Evolutionary conservation across 2,888 invertebrate genomes (phyloP).

Genomic region (Volucella zonaria): DNA sequence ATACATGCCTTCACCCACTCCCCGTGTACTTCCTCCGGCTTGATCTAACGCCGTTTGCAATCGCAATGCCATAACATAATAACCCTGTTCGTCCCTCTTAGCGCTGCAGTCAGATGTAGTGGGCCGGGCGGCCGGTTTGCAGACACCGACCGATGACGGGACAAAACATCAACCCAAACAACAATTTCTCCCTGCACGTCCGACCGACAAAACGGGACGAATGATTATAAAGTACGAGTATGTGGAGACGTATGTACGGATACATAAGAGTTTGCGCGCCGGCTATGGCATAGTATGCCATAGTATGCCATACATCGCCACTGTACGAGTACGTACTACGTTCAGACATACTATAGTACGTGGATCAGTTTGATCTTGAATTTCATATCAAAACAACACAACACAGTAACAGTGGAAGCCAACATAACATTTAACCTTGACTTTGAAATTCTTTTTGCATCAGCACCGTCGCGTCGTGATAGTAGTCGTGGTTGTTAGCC

Average conservation of each 20-base stretch:
- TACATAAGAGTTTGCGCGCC: conserved; percentile 25
- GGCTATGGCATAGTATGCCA: conserved; percentile 27
- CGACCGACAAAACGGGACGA: conserved; percentile 40
- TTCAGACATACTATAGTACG: conserved; percentile 60
- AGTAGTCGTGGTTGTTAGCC: background rate
- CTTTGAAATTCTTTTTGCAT: conserved; percentile 74
- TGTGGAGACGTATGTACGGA: too few species aligned
- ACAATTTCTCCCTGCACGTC: conserved; percentile 52
- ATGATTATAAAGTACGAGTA: conserved; percentile 48
- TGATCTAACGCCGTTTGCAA: conserved; percentile 63
- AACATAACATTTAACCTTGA: conserved; percentile 73
- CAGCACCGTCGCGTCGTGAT: conserved; percentile 45
- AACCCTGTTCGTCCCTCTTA: background rate
- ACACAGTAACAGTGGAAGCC: conserved; percentile 53
- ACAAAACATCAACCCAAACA: conserved; percentile 49
- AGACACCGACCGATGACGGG: conserved; percentile 29
- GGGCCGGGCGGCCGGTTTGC: conserved; percentile 20
- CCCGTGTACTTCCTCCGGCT: conserved; percentile 12
- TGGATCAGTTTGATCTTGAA: conserved; percentile 72
- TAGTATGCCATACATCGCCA: conserved; percentile 11
- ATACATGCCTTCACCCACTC: conserved; percentile 16
- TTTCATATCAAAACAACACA: conserved; percentile 60
- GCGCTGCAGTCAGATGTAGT: background rate
- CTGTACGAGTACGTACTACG: conserved; percentile 42
- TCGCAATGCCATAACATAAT: conserved; percentile 14